A percentile compares a stretch with the other conserved stretches of the same genome.
Evolutionary conservation across 2,797 vertebrate species (phyloP).

Genomic region (Enteromius afrohamiltoni): DNA sequence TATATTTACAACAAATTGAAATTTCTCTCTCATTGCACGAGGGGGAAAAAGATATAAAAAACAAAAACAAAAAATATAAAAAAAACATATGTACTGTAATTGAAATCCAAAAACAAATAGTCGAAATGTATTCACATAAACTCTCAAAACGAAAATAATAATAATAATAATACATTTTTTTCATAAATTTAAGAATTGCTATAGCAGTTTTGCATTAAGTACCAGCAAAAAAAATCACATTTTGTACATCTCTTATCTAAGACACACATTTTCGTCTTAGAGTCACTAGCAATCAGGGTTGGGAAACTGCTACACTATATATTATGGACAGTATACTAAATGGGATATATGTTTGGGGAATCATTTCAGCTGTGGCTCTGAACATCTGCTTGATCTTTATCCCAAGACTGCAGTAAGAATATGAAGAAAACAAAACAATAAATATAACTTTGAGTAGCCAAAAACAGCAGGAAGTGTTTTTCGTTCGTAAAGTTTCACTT

Average conservation of each 20-base stretch:
- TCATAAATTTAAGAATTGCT: background rate
- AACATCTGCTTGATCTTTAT: background rate
- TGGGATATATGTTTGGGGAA: background rate
- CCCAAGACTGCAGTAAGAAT: background rate
- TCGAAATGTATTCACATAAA: background rate
- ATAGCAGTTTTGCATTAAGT: background rate
- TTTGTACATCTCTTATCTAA: background rate
- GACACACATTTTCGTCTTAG: background rate
- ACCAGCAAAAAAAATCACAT: background rate
- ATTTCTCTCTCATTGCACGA: background rate
- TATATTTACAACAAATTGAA: background rate
- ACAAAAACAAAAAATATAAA: too few species aligned
- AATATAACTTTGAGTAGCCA: background rate
- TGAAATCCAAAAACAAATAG: background rate
- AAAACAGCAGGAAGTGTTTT: background rate
- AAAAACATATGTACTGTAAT: too few species aligned
- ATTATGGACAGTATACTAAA: background rate
- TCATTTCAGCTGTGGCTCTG: background rate
- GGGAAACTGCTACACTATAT: background rate
- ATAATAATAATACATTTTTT: background rate
- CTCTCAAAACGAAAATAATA: background rate
- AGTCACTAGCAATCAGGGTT: background rate
- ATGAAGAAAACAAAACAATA: slow-evolving; percentile 4
- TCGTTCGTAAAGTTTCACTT: background rate
- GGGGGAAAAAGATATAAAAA: too few species aligned